Evolutionary conservation across 2,888 invertebrate species (phyloP).

Genomic region (Eupithecia centaureata): DNA sequence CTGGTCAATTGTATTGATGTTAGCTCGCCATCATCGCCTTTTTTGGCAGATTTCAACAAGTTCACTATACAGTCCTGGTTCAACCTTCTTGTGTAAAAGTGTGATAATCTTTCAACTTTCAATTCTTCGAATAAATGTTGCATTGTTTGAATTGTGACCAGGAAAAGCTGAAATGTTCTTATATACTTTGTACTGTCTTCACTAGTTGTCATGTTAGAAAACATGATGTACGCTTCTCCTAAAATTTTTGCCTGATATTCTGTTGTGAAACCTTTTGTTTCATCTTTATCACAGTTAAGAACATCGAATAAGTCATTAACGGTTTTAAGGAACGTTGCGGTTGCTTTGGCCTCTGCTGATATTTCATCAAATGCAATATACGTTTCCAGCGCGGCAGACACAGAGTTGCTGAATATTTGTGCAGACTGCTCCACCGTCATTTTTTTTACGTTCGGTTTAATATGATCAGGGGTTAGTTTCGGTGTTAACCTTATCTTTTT

Average conservation of each 20-base stretch:
- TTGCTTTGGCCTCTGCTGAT: constrained; percentile 1
- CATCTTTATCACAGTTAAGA: constrained; percentile 3
- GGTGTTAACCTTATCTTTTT: neutral
- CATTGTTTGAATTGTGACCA: constrained; percentile 1
- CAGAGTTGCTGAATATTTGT: constrained; percentile 6
- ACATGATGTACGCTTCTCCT: neutral
- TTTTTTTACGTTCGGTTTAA: neutral
- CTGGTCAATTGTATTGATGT: neutral
- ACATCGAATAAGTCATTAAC: neutral
- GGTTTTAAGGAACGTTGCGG: neutral
- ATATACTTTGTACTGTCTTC: neutral
- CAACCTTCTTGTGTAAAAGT: constrained; percentile 1
- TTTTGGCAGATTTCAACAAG: constrained; percentile 5
- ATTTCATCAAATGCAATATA: neutral
- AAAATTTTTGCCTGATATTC: neutral
- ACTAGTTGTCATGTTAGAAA: neutral
- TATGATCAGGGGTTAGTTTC: neutral
- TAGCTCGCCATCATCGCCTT: neutral
- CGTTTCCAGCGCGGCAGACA: neutral
- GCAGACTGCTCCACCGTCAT: neutral
- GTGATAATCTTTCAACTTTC: neutral
- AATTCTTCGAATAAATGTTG: constrained; percentile 1
- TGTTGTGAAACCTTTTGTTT: neutral
- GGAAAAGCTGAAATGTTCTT: neutral
- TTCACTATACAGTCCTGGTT: constrained; percentile 5